A percentile compares a stretch with the other conserved stretches of the same genome.
Evolutionary conservation across 2,888 invertebrate genomes (phyloP).

Genomic region (Strigamia crassipes): DNA sequence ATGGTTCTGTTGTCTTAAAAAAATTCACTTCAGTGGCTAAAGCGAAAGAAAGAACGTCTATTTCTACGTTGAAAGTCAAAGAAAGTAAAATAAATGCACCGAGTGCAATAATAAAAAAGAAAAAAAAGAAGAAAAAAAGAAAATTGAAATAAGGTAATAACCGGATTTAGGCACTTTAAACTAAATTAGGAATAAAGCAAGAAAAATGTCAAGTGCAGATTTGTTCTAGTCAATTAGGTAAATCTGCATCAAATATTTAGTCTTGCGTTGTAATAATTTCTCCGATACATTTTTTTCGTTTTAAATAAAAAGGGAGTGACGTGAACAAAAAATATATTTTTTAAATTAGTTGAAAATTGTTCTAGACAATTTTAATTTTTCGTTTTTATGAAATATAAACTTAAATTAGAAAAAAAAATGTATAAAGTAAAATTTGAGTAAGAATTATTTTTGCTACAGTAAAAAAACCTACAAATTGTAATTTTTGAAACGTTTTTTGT

Average conservation of each 20-base stretch:
- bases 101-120: background rate
- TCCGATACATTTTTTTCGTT: background rate
- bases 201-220: constrained; percentile 27
- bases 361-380: constrained; percentile 4
- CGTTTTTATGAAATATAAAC: background rate
- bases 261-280: background rate
- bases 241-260: background rate
- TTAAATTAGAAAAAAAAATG: background rate
- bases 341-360: background rate
- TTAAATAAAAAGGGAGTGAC: background rate
- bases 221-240: constrained; percentile 42
- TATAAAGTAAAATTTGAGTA: background rate
- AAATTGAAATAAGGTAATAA: background rate
- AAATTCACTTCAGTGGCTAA: background rate
- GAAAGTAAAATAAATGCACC: constrained; percentile 13
- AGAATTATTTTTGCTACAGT: background rate
- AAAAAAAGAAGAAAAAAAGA: background rate
- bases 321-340: background rate
- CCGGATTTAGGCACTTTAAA: constrained; percentile 22
- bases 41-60: background rate
- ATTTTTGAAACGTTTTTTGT: background rate
- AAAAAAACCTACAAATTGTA: background rate
- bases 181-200: background rate
- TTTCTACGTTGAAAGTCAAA: constrained; percentile 18
- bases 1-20: background rate